Conservation (phyloP, 2,888 invertebrate species). For the Eudasyphora cyanicolor region DNA sequence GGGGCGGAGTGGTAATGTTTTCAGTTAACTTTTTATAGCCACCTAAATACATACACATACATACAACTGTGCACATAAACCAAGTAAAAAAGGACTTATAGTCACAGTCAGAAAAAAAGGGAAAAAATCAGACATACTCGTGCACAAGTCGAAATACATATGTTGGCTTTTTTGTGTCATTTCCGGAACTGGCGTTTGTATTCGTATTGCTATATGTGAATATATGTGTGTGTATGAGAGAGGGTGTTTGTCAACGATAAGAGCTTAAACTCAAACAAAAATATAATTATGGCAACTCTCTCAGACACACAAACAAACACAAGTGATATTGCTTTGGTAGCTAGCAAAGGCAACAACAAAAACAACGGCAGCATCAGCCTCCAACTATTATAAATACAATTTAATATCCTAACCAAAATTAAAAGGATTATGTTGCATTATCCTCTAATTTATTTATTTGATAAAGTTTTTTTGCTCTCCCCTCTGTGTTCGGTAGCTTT, state of each 20-base stretch:
- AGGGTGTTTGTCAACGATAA: slow-evolving; percentile 43
- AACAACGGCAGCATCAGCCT: neutral
- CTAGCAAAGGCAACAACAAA: neutral
- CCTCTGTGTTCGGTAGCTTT: too few species aligned
- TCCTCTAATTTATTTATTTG: slow-evolving; percentile 74
- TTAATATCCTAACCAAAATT: slow-evolving; percentile 69
- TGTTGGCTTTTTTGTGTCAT: slow-evolving; percentile 19
- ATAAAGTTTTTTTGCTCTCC: slow-evolving; percentile 51
- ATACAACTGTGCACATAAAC: neutral
- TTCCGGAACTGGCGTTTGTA: too few species aligned
- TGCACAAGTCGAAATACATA: slow-evolving; percentile 24
- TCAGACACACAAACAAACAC: slow-evolving; percentile 18
- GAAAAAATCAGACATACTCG: too few species aligned
- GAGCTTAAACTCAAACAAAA: slow-evolving; percentile 20
- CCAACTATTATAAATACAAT: slow-evolving; percentile 52
- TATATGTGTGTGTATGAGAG: neutral
- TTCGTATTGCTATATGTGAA: neutral
- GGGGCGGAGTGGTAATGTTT: neutral
- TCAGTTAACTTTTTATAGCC: slow-evolving; percentile 14
- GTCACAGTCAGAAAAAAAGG: too few species aligned
- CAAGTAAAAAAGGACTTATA: too few species aligned
- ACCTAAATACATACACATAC: neutral
- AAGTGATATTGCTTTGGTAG: slow-evolving; percentile 2
- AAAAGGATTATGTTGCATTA: slow-evolving; percentile 75
- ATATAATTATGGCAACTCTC: neutral